These are phyloP conservation scores for Nomada fucata DNA, from an alignment of 2,888 invertebrate species.

Conservation along the genomic window DNA sequence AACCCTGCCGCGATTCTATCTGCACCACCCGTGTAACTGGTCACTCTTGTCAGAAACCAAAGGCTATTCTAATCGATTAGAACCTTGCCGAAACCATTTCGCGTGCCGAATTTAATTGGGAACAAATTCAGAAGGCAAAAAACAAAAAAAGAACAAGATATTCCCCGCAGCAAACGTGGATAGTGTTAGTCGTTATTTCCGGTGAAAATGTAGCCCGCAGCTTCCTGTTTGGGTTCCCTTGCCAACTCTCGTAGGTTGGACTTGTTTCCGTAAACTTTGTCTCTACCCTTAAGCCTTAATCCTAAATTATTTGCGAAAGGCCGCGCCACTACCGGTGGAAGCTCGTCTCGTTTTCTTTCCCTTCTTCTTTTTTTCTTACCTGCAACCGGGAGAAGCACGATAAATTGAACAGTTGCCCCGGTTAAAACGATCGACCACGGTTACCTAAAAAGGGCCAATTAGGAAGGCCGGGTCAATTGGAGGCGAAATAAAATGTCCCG, in stretches of 20 bases:
- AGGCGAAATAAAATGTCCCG: slow-evolving; percentile 15
- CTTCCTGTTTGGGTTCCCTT: slow-evolving; percentile 24
- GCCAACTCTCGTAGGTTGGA: slow-evolving; percentile 30
- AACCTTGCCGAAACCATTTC: slow-evolving; percentile 6
- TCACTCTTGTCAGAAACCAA: slow-evolving; percentile 11
- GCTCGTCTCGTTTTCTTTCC: background rate
- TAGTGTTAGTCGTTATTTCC: slow-evolving; percentile 34
- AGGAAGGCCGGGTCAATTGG: slow-evolving; percentile 15
- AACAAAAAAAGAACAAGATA: background rate
- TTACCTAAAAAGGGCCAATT: slow-evolving; percentile 14
- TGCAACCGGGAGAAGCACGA: background rate
- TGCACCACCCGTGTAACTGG: slow-evolving; percentile 30
- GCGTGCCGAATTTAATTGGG: slow-evolving; percentile 17
- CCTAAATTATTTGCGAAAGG: slow-evolving; percentile 49
- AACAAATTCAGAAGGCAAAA: background rate
- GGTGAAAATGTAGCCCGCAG: slow-evolving; percentile 33
- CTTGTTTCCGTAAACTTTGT: slow-evolving; percentile 38
- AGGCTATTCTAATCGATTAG: slow-evolving; percentile 32
- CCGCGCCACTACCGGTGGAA: background rate
- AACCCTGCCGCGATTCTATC: slow-evolving; percentile 26
- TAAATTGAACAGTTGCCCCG: slow-evolving; percentile 18
- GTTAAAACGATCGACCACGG: background rate
- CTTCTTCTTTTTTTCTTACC: background rate
- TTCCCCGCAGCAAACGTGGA: background rate
- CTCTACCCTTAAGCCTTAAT: slow-evolving; percentile 43